Conservation (phyloP, 2,888 invertebrate genomes). For the Nemotelus pantherinus region DNA sequence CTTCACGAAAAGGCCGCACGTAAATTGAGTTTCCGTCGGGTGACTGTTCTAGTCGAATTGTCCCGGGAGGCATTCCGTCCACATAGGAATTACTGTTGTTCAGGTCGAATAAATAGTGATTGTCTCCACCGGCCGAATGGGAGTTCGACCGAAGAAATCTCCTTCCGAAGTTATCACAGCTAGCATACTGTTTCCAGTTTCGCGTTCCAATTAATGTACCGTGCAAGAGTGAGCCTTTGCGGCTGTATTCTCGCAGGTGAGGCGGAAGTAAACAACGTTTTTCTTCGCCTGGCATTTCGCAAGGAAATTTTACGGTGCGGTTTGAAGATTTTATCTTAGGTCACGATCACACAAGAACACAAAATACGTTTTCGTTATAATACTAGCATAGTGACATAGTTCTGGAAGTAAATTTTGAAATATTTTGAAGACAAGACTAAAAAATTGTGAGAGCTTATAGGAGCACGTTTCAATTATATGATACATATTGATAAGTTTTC, state of each 20-base stretch:
- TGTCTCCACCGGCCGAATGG: not conserved
- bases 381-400: too few relatives aligned
- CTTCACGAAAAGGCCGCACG: constrained; percentile 8
- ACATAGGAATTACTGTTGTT: not conserved
- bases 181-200: constrained; percentile 25
- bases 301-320: not conserved
- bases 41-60: not conserved
- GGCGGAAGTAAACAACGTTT: not conserved
- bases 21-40: constrained; percentile 10
- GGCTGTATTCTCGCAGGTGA: constrained; percentile 5
- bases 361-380: too few relatives aligned
- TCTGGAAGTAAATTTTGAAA: too few relatives aligned
- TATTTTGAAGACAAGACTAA: too few relatives aligned
- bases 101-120: not conserved
- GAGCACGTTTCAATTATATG: too few relatives aligned
- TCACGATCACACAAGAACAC: not conserved
- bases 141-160: not conserved
- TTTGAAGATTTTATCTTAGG: not conserved
- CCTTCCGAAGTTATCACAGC: constrained; percentile 22
- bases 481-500: too few relatives aligned
- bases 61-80: not conserved
- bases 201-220: constrained; percentile 24
- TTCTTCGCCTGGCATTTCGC: constrained; percentile 12
- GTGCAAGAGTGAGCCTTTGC: constrained; percentile 27
- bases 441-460: too few relatives aligned